phyloP scores from a whole-genome alignment of 2,888 invertebrate species.

The Coelopa pilipes region DNA sequence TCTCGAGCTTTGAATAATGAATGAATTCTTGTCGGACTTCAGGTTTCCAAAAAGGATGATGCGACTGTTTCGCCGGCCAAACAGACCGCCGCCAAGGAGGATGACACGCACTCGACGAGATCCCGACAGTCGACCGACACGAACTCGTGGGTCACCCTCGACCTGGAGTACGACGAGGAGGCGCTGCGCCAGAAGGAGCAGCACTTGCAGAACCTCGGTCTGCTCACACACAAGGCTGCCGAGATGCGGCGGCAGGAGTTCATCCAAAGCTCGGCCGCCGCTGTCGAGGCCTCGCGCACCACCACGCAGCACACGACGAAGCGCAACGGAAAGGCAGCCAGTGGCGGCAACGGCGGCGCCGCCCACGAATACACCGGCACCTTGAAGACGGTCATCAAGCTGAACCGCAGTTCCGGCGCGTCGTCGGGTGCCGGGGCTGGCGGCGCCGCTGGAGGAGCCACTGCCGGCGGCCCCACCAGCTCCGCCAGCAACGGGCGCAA shows the following conservation, averaged over 20 bases:
- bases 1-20: too few species aligned
- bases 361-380: constrained; percentile 78
- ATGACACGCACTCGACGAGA: constrained; percentile 45
- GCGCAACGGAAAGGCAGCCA: constrained; percentile 50
- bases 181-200: constrained; percentile 77
- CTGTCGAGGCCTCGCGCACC: constrained; percentile 43
- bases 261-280: constrained; percentile 53
- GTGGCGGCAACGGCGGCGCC: constrained; percentile 44
- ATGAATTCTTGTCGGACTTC: too few species aligned
- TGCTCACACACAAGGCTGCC: constrained; percentile 79
- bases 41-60: too few species aligned
- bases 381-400: constrained; percentile 84
- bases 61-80: constrained; percentile 41
- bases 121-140: constrained; percentile 50
- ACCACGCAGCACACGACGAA: constrained; percentile 45
- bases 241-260: constrained; percentile 70
- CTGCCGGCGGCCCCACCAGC: constrained; percentile 44
- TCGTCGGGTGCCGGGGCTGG: constrained; percentile 45
- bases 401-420: constrained; percentile 69
- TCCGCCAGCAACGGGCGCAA: constrained; percentile 40
- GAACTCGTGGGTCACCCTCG: constrained; percentile 47
- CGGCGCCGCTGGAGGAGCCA: constrained; percentile 42
- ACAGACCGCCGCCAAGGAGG: constrained; percentile 11
- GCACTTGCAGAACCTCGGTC: constrained; percentile 78
- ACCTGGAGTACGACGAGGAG: constrained; percentile 68